Evolutionary conservation across 2,888 invertebrate genomes (phyloP), one percentile per base, ranked within the genome.

Genomic region (Drosophila fungiperda): DNA sequence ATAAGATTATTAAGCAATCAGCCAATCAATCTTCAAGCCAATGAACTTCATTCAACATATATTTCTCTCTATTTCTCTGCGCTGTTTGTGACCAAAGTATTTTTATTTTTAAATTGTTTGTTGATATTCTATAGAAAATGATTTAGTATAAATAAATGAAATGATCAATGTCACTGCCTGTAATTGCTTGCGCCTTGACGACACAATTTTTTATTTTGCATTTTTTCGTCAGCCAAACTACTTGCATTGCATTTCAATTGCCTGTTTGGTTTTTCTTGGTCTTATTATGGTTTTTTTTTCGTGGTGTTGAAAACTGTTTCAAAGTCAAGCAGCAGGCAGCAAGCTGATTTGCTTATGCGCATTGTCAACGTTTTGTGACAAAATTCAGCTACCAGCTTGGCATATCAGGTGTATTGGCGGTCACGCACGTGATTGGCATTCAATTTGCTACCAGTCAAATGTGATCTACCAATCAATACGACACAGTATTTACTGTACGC

Each of bases 1-100:
- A 50, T 71, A 38, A 73, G 90, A 90, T 87, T 90, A 87, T 89
- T 87, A 87, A 76, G 90, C 89, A 82, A 87, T 87, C 87, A 82
- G 80, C 63, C 89, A 88, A 90, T 84, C 88, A 79, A 87, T 90
- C 89, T 81, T 68, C 71, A 53, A 83, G 90, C 87, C 87, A 87
- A 83, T 87, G 87, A 87, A 87, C 87, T 87, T 82, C 38, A 48
- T 61, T 33, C 38, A 52, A 67, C 66, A 29, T 42, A 35, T 48
- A 29, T 55, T 20, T 48, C 32, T 17, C 6, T 17, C 36, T 12
- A 48, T 48, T 57, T 12, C 23, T n/a, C 35, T 53, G 36, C 53
- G 36, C 23, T 64, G 58, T 76, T 80, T 71, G 76, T 67, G 67
- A 61, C 55, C 58, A 64, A 62, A 71, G 77, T 72, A 33, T 33